These are phyloP conservation scores for Rhynchomys soricoides DNA, from an alignment of 2,113 vertebrate species.

Conservation along the genomic window DNA sequence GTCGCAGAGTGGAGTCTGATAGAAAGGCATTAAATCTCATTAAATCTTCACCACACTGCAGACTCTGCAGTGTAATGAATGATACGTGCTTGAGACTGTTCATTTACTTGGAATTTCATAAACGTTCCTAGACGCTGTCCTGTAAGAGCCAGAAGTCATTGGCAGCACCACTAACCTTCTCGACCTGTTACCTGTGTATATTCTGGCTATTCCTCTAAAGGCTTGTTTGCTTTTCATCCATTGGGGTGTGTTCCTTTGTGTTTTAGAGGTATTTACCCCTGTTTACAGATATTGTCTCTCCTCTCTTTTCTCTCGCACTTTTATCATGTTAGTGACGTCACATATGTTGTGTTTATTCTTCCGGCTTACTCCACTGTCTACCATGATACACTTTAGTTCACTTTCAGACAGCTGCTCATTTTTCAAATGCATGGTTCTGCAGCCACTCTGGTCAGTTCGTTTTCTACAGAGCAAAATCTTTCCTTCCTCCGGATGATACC, in stretches of 20 bases:
- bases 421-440: not conserved
- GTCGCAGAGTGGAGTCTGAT: not conserved
- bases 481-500: not conserved
- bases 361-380: not conserved
- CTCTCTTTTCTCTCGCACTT: not conserved
- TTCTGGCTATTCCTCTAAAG: not conserved
- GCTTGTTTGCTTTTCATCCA: not conserved
- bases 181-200: not conserved
- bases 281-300: not conserved
- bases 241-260: not conserved
- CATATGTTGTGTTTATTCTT: not conserved
- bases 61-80: not conserved
- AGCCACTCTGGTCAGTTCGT: not conserved
- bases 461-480: constrained; percentile 1
- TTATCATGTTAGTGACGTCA: not conserved
- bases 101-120: not conserved
- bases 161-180: not conserved
- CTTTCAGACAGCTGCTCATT: not conserved
- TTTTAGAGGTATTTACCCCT: not conserved
- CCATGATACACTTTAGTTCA: not conserved
- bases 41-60: not conserved
- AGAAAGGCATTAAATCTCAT: not conserved
- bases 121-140: not conserved
- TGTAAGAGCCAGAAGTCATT: not conserved
- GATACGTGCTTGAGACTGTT: not conserved